A percentile compares a stretch with the other conserved stretches of the same genome.
These are phyloP conservation scores for Etheostoma perlongum DNA, from an alignment of 2,797 vertebrate species.

Conservation along the genomic window DNA sequence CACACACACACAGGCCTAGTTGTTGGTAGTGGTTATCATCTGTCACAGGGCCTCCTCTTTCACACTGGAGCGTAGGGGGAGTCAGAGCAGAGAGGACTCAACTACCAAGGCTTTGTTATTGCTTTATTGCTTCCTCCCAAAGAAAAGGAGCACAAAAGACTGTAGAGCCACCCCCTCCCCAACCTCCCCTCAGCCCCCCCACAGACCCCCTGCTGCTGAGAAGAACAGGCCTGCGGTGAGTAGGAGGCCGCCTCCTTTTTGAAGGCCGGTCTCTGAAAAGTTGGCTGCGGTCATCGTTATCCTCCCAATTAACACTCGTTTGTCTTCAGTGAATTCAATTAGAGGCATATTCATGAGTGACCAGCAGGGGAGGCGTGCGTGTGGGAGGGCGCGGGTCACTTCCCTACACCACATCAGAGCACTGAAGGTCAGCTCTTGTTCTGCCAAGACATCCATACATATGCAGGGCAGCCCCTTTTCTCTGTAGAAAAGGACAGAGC, in stretches of 20 bases:
- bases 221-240: constrained; percentile 70
- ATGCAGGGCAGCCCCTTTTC: constrained; percentile 33
- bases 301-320: constrained; percentile 85
- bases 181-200: constrained; percentile 37
- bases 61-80: constrained; percentile 50
- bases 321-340: constrained; percentile 84
- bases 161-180: constrained; percentile 37
- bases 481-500: constrained; percentile 18
- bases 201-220: constrained; percentile 65
- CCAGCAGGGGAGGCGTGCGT: constrained; percentile 65
- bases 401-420: constrained; percentile 59
- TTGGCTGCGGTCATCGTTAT: constrained; percentile 74
- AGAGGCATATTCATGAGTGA: constrained; percentile 78
- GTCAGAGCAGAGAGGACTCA: constrained; percentile 63
- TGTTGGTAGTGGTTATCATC: constrained; percentile 65
- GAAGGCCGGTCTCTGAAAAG: constrained; percentile 67
- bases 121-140: constrained; percentile 85
- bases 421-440: constrained; percentile 52
- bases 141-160: constrained; percentile 79
- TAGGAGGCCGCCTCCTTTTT: constrained; percentile 58
- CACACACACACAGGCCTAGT: constrained; percentile 43
- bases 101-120: constrained; percentile 74
- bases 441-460: constrained; percentile 42
- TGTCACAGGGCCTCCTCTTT: constrained; percentile 63
- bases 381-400: constrained; percentile 55